A percentile compares a stretch with the other conserved stretches of the same genome.
phyloP scores from a whole-genome alignment of 2,888 invertebrate genomes.

The Ashinkailepas kermadecensis region DNA sequence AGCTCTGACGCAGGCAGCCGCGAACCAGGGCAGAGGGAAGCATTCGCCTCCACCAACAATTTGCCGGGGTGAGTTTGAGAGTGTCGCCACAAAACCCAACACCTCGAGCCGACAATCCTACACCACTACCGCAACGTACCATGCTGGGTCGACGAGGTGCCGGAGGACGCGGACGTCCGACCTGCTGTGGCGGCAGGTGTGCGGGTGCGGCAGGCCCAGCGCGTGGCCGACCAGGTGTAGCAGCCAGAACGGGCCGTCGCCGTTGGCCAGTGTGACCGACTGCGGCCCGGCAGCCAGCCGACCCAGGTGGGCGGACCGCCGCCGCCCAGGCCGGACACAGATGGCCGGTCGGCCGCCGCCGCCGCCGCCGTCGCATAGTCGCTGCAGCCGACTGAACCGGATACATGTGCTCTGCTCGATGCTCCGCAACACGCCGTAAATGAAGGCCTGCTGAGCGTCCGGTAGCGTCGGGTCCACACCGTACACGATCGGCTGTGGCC shows the following conservation, averaged over 20 bases:
- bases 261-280: not conserved
- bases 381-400: not conserved
- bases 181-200: not conserved
- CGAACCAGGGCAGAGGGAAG: no score
- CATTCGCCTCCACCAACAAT: no score
- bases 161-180: not conserved
- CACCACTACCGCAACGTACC: not conserved
- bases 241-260: not conserved
- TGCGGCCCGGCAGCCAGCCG: not conserved
- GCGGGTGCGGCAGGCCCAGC: conserved; percentile 12
- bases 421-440: not conserved
- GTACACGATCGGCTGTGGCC: not conserved
- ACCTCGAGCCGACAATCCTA: no score
- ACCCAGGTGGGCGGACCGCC: not conserved
- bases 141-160: not conserved
- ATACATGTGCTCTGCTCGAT: not conserved
- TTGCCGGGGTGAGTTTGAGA: no score
- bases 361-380: not conserved
- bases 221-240: conserved; percentile 3
- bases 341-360: not conserved
- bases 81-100: no score
- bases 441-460: not conserved
- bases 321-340: not conserved
- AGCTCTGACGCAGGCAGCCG: no score
- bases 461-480: not conserved